Conservation (phyloP, 2,888 invertebrate genomes). For the Bimastos eiseni region DNA sequence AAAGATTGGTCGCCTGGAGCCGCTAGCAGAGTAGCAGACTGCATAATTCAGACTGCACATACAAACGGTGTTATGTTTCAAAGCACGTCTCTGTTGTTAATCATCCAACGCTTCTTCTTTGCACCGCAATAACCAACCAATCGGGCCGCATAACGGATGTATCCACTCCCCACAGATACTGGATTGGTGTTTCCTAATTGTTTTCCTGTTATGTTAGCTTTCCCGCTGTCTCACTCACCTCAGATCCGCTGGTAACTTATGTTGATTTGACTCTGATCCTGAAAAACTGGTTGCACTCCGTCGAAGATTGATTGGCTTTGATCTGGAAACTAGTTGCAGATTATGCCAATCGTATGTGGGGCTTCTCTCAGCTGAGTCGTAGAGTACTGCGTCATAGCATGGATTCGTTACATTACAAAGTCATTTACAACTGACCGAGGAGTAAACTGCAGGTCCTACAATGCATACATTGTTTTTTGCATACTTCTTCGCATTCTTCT, state of each 20-base stretch:
- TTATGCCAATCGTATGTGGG: neutral
- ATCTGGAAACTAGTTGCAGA: neutral
- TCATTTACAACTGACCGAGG: no score
- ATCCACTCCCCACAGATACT: neutral
- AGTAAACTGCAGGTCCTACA: no score
- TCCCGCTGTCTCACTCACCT: neutral
- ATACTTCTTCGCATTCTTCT: no score
- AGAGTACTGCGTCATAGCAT: no score
- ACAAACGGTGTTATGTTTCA: conserved; percentile 3
- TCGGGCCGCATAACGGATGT: neutral
- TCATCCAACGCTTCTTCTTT: neutral
- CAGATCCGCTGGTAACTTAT: neutral
- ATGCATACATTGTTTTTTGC: no score
- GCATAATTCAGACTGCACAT: neutral
- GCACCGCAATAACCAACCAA: neutral
- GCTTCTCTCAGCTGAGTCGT: no score
- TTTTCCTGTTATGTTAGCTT: neutral
- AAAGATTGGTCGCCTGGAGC: neutral
- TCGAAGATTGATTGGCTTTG: neutral
- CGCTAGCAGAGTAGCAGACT: neutral
- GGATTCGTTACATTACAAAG: no score
- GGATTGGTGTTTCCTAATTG: neutral
- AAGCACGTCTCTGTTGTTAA: neutral
- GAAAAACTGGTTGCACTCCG: neutral
- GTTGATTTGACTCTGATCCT: no score